Percentiles rank a stretch among this genome's conserved stretches.
Evolutionary conservation across 2,113 vertebrate genomes (phyloP).

Genomic region (Alosa alosa): DNA sequence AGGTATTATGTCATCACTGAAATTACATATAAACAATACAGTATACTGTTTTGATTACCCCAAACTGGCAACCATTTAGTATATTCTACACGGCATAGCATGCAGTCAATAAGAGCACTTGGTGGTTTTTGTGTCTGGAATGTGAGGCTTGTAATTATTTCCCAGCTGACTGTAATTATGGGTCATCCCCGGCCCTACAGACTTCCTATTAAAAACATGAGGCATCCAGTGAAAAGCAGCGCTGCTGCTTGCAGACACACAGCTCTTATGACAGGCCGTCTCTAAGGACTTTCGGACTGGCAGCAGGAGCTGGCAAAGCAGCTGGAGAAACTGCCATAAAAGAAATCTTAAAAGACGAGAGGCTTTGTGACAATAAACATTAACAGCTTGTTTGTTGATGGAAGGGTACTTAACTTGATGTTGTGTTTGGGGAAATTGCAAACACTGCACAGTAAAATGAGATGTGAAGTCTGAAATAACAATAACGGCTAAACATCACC

Average conservation of each 20-base stretch:
- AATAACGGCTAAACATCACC: not conserved
- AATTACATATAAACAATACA: constrained; percentile 51
- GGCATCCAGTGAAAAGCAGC: constrained; percentile 39
- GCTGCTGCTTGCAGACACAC: constrained; percentile 15
- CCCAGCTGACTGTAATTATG: constrained; percentile 73
- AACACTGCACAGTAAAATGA: constrained; percentile 11
- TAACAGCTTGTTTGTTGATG: constrained; percentile 10
- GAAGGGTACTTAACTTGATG: not conserved
- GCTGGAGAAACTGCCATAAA: constrained; percentile 7
- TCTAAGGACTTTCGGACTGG: constrained; percentile 12
- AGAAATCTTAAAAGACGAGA: constrained; percentile 12
- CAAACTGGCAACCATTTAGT: constrained; percentile 50
- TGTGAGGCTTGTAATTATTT: constrained; percentile 71
- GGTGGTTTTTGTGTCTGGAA: constrained; percentile 60
- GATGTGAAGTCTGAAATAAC: constrained; percentile 7
- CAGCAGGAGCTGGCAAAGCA: constrained; percentile 8
- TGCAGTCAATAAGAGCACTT: constrained; percentile 53
- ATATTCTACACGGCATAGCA: constrained; percentile 42
- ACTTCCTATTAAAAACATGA: constrained; percentile 64
- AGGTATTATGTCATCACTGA: constrained; percentile 2
- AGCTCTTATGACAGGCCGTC: constrained; percentile 10
- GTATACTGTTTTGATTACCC: constrained; percentile 35
- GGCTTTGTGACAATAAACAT: constrained; percentile 18
- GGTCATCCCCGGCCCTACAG: constrained; percentile 61
- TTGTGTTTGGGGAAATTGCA: not conserved